Conservation (phyloP, 2,888 invertebrate species). For the Carabus problematicus region DNA sequence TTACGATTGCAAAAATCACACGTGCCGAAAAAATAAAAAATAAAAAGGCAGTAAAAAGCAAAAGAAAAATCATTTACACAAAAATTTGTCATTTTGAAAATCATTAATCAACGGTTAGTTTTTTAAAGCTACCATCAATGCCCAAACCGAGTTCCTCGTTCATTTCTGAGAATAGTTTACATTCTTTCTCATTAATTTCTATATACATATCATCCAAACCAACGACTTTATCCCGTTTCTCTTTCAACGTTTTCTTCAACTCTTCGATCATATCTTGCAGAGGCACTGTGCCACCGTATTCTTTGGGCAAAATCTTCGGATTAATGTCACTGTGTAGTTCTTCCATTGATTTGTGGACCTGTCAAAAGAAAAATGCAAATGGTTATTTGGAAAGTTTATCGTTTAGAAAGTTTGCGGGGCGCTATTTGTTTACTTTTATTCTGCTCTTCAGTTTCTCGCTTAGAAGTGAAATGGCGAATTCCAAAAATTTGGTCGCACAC, state of each 20-base stretch:
- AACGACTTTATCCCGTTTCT: slow-evolving; percentile 70
- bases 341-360: slow-evolving; percentile 78
- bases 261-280: slow-evolving; percentile 81
- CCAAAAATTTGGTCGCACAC: slow-evolving; percentile 81
- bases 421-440: slow-evolving; percentile 69
- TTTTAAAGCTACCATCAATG: slow-evolving; percentile 83
- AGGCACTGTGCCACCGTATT: slow-evolving; percentile 87
- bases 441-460: slow-evolving; percentile 85
- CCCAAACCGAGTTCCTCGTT: slow-evolving; percentile 75
- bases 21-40: not conserved
- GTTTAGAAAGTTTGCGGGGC: not conserved
- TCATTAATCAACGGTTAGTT: slow-evolving; percentile 79
- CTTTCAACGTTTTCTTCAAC: slow-evolving; percentile 70
- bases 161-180: slow-evolving; percentile 58
- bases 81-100: not conserved
- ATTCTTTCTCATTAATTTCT: slow-evolving; percentile 67
- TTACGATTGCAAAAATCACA: slow-evolving; percentile 1
- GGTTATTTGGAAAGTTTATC: not conserved
- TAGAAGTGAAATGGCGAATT: slow-evolving; percentile 80
- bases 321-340: slow-evolving; percentile 77
- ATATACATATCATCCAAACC: slow-evolving; percentile 80
- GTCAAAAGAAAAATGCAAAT: slow-evolving; percentile 49
- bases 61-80: slow-evolving; percentile 5
- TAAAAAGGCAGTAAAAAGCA: not conserved
- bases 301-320: slow-evolving; percentile 80